Percentiles rank a stretch among this genome's conserved stretches.
Evolutionary conservation across 1,140 invertebrate genomes (phyloP).

Genomic region (Lepeophtheirus salmonis): DNA sequence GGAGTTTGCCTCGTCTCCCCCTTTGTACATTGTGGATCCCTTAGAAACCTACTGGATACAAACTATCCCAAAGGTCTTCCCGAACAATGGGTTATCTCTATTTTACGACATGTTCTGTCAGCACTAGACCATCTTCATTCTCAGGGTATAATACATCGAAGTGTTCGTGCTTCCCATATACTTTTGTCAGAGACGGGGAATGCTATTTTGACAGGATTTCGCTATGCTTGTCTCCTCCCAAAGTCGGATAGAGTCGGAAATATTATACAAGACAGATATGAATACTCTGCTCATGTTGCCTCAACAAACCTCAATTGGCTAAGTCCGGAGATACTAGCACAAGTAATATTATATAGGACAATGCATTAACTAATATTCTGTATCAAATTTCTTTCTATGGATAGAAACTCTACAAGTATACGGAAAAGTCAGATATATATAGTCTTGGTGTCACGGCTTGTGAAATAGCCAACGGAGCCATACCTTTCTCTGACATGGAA

Average conservation of each 20-base stretch:
- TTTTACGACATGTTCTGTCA: background rate
- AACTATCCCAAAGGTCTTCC: background rate
- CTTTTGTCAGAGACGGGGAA: background rate
- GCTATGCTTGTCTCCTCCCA: background rate
- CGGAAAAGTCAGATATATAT: slow-evolving; percentile 70
- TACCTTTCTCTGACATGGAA: slow-evolving; percentile 58
- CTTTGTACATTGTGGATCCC: background rate
- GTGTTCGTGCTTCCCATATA: background rate
- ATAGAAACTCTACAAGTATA: slow-evolving; percentile 66
- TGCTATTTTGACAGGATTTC: background rate
- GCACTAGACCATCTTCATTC: background rate
- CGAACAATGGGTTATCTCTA: background rate
- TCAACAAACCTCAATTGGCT: background rate
- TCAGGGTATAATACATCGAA: background rate
- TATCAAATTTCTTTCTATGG: slow-evolving; percentile 23
- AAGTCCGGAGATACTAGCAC: background rate
- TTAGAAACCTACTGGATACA: background rate
- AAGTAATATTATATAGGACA: slow-evolving; percentile 5
- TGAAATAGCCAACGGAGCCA: slow-evolving; percentile 66
- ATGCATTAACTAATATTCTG: background rate
- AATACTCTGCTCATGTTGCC: background rate
- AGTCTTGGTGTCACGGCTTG: slow-evolving; percentile 66
- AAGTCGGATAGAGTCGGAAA: background rate
- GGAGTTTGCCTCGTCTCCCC: background rate
- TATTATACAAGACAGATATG: background rate